Evolutionary conservation across 35 echinoderm and acorn worm species (phyloP).

Genomic region (Lytechinus variegatus): DNA sequence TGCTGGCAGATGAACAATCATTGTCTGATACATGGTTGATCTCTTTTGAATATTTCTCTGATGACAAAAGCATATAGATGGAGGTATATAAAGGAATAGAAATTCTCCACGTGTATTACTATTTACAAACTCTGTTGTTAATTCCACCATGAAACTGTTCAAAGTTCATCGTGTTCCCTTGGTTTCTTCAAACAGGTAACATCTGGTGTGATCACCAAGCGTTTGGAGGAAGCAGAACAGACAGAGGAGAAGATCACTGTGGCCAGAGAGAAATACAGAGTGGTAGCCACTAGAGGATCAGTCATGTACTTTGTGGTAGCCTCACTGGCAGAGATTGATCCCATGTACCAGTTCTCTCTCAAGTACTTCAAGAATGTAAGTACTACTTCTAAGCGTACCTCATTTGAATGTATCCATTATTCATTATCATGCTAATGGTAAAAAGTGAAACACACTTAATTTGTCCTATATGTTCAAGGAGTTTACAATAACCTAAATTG

Average conservation of each 20-base stretch:
- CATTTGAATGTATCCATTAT: not conserved
- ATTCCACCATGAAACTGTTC: not conserved
- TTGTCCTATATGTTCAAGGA: too few relatives aligned
- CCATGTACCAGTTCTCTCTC: conserved; percentile 98
- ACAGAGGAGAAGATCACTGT: conserved; percentile 96
- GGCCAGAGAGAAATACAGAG: conserved; percentile 92
- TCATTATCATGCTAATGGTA: too few relatives aligned
- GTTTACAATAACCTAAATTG: too few relatives aligned
- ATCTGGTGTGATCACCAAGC: conserved; percentile 93
- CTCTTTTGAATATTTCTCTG: too few relatives aligned
- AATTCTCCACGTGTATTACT: too few relatives aligned
- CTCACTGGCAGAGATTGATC: conserved; percentile 95
- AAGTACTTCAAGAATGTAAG: conserved; percentile 99
- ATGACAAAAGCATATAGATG: too few relatives aligned
- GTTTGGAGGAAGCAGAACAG: conserved; percentile 86
- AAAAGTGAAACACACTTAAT: too few relatives aligned
- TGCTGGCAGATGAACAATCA: too few relatives aligned
- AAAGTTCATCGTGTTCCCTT: not conserved
- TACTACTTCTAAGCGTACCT: not conserved
- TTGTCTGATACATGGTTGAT: too few relatives aligned
- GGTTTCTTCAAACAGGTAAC: conserved; percentile 69
- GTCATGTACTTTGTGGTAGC: conserved; percentile 98
- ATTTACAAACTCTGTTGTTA: too few relatives aligned
- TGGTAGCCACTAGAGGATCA: conserved; percentile 87
- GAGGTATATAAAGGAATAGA: too few relatives aligned